These are phyloP conservation scores for Tenthredo mesomela DNA, from an alignment of 2,888 invertebrate genomes.

Conservation along the genomic window DNA sequence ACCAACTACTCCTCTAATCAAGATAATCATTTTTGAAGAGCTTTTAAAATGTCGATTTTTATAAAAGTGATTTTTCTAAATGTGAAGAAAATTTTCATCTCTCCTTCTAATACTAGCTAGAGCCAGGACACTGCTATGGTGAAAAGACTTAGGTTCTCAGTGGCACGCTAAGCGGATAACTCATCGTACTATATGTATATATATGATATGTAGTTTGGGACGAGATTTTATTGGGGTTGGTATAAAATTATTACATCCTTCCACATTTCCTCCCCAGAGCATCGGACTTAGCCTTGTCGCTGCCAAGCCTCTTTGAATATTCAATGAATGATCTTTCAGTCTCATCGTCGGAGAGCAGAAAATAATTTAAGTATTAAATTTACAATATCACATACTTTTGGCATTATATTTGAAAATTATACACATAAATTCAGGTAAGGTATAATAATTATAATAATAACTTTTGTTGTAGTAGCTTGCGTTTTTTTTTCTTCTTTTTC, in stretches of 20 bases:
- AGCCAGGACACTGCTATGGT: background rate
- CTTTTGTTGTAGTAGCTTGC: background rate
- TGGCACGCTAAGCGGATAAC: slow-evolving; percentile 8
- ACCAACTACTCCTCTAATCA: too few species aligned
- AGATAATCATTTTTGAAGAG: background rate
- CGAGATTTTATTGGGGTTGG: slow-evolving; percentile 22
- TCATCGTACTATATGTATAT: background rate
- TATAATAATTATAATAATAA: background rate
- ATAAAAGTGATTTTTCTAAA: background rate
- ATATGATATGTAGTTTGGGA: background rate
- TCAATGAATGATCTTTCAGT: background rate
- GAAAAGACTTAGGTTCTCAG: background rate
- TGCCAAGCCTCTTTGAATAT: slow-evolving; percentile 13
- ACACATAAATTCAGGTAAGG: background rate
- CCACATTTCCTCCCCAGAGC: background rate
- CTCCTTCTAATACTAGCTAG: background rate
- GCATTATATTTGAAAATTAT: background rate
- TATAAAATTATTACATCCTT: slow-evolving; percentile 24
- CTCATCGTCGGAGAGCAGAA: background rate
- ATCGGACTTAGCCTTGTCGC: slow-evolving; percentile 10
- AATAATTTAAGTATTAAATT: background rate
- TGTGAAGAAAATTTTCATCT: background rate
- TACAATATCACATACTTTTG: too few species aligned
- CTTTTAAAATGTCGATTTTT: background rate
- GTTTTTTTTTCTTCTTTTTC: background rate